A percentile compares a stretch with the other conserved stretches of the same genome.
phyloP scores from a whole-genome alignment of 2,113 vertebrate genomes.

The Gavialis gangeticus region DNA sequence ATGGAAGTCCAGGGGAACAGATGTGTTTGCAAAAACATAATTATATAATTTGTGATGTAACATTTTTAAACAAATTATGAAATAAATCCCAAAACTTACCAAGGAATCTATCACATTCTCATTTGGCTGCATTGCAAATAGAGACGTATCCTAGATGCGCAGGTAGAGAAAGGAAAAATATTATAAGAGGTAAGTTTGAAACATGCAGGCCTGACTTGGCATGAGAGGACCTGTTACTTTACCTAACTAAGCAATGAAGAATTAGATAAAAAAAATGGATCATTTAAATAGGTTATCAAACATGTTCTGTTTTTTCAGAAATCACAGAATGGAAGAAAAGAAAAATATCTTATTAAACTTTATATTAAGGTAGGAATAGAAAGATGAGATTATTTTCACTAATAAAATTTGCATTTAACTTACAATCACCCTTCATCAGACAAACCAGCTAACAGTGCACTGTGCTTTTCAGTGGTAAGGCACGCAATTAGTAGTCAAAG shows the following conservation, averaged over 20 bases:
- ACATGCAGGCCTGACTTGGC: neutral
- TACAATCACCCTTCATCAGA: neutral
- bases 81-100: slow-evolving; percentile 82
- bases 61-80: neutral
- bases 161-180: slow-evolving; percentile 22
- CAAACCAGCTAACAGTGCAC: neutral
- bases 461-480: neutral
- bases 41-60: neutral
- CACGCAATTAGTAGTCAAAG: neutral
- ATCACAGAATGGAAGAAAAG: neutral
- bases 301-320: neutral
- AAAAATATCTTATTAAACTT: neutral
- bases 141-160: slow-evolving; percentile 78
- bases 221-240: neutral
- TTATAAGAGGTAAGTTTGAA: neutral
- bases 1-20: neutral
- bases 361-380: neutral
- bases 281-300: slow-evolving; percentile 13
- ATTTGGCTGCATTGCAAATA: slow-evolving; percentile 82
- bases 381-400: neutral
- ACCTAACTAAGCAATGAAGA: neutral
- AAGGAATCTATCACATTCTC: slow-evolving; percentile 80
- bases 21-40: neutral
- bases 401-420: neutral
- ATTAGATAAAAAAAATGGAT: neutral